Conservation (phyloP, 2,113 vertebrate genomes). For the Spizaetus ornatus region DNA sequence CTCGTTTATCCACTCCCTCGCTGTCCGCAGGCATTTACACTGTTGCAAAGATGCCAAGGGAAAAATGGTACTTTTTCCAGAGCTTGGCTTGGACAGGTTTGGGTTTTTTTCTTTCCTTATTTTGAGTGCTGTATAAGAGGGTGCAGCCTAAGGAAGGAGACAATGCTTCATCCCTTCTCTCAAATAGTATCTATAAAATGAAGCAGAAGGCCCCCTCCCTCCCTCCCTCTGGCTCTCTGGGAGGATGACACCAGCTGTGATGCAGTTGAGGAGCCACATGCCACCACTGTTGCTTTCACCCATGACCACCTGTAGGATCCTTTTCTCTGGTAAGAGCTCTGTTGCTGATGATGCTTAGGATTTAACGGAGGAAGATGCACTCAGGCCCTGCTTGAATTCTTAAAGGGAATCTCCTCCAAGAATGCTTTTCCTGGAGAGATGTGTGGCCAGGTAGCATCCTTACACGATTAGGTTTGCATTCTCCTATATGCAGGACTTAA, state of each 20-base stretch:
- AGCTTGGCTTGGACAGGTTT: rapidly evolving
- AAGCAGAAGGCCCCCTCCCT: neutral
- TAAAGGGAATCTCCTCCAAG: neutral
- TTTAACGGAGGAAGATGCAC: neutral
- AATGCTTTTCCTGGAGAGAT: neutral
- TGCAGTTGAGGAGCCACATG: neutral
- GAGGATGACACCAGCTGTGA: rapidly evolving
- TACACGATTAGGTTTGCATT: neutral
- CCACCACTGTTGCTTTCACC: neutral
- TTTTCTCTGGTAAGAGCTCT: neutral
- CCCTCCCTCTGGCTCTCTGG: neutral
- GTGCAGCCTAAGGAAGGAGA: neutral
- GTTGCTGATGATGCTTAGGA: neutral
- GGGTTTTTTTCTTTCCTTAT: neutral
- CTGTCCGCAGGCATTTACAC: no score
- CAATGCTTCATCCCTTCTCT: neutral
- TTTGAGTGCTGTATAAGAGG: neutral
- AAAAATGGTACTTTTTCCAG: neutral
- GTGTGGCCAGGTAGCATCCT: neutral
- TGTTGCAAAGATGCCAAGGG: neutral
- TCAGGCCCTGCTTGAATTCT: neutral
- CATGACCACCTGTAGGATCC: neutral
- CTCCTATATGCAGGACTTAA: neutral
- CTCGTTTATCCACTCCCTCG: neutral
- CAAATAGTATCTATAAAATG: neutral